Conservation (phyloP, 2,113 vertebrate species). For the Psephotus haematonotus region DNA sequence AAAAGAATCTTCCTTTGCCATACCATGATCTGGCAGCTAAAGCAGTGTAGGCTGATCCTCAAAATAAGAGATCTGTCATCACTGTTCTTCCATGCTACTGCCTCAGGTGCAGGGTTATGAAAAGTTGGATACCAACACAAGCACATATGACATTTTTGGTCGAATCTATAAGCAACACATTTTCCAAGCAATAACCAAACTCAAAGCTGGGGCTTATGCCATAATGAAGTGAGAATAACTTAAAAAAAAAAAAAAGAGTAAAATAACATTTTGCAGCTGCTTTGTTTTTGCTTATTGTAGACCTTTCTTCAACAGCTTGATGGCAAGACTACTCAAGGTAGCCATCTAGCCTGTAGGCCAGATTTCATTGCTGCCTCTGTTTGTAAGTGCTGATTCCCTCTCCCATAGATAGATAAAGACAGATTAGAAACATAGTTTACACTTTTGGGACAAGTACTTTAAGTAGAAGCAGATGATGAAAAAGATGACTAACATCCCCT, state of each 20-base stretch:
- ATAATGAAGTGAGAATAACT: neutral
- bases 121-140: neutral
- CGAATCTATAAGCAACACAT: neutral
- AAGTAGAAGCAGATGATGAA: neutral
- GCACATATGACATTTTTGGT: neutral
- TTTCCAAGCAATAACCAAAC: neutral
- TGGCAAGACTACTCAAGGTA: neutral
- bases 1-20: neutral
- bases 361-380: neutral
- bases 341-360: neutral
- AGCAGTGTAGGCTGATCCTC: neutral
- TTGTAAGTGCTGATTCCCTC: neutral
- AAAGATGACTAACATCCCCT: neutral
- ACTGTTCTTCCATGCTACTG: neutral
- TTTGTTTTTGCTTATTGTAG: neutral
- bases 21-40: neutral
- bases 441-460: neutral
- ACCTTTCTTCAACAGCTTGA: neutral
- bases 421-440: neutral
- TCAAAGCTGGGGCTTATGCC: neutral
- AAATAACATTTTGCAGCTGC: neutral
- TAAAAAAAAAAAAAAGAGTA: no score
- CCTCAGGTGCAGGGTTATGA: neutral
- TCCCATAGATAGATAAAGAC: neutral
- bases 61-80: neutral